Conservation (phyloP, 2,113 vertebrate genomes). For the Pygoscelis adeliae region DNA sequence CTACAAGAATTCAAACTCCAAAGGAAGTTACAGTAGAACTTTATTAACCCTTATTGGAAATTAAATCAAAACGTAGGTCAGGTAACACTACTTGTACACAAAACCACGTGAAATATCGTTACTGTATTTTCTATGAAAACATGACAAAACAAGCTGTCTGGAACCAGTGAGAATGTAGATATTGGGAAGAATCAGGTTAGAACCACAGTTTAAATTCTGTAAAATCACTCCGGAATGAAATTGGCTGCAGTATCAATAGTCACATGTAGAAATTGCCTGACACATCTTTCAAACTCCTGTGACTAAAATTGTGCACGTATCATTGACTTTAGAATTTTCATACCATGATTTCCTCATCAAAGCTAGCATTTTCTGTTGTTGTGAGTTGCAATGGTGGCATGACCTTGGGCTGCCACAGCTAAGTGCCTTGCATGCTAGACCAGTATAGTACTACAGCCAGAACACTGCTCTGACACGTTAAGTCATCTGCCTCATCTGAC, state of each 20-base stretch:
- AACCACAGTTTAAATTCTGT: slow-evolving; percentile 32
- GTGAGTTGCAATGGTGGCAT: background rate
- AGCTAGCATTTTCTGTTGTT: background rate
- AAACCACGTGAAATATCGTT: background rate
- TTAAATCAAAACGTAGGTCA: background rate
- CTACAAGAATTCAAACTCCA: slow-evolving; percentile 38
- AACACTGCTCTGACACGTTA: background rate
- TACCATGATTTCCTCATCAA: background rate
- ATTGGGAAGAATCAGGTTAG: background rate
- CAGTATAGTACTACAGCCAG: background rate
- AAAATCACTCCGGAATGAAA: slow-evolving; percentile 23
- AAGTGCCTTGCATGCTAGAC: background rate
- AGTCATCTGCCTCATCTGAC: background rate
- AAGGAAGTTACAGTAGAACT: slow-evolving; percentile 13
- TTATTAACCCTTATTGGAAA: slow-evolving; percentile 46
- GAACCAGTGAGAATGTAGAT: background rate
- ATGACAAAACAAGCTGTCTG: background rate
- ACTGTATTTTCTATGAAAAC: background rate
- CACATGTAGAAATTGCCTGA: background rate
- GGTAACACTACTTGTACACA: slow-evolving; percentile 10
- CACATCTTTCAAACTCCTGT: background rate
- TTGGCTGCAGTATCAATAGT: background rate
- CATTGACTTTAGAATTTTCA: background rate
- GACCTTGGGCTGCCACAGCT: background rate
- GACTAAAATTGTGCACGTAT: background rate